Base-by-base conservation (phyloP, 2,113 vertebrate species). In the Pimephales promelas region DNA sequence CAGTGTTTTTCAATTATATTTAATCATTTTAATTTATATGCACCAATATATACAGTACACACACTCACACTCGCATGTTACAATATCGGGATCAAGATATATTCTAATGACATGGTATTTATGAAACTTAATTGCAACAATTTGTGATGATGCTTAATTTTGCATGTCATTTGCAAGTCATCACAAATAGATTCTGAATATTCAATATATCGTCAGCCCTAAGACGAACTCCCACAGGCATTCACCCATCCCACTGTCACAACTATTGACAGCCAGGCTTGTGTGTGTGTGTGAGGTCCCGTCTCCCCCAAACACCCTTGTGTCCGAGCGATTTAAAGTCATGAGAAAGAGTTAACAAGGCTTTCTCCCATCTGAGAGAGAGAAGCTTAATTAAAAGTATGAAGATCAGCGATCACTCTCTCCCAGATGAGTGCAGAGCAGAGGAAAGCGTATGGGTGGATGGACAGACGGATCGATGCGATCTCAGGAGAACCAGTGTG, bases 331-430 rank as follows among this genome's bases (percentile, higher is more conserved):
- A 91, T 95, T 94, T 93, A 92, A 93, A 57, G 62, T 92, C 91
- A 93, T 94, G 93, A 94, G 95, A 89, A 88, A 87, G 74, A 84
- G 81, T 87, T 88, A 86, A 89, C 93, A 94, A 95, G 94, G 36
- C 14, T 47, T 54, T 83, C 49, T 74, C 14, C 43, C 49, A 59
- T 5, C 24, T 72, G 52, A 43, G 13, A 72, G 81, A 64, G 62
- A 36, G 91, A 90, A 93, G 94, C 92, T 93, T 95, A 95, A 95
- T 94, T 93, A 96, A 95, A 94, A 92, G 94, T 94, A 95, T 95
- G 93, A 92, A 95, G 94, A 96, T 95, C 94, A 93, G 94, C 93
- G 92, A 93, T 94, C 93, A 92, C 91, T 94, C 92, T 93, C 47
- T 83, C 77, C 45, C 81, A 47, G 66, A 61, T 64, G 80, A 83